Evolutionary conservation across 2,888 invertebrate genomes (phyloP).

Genomic region (Protonemura montana): DNA sequence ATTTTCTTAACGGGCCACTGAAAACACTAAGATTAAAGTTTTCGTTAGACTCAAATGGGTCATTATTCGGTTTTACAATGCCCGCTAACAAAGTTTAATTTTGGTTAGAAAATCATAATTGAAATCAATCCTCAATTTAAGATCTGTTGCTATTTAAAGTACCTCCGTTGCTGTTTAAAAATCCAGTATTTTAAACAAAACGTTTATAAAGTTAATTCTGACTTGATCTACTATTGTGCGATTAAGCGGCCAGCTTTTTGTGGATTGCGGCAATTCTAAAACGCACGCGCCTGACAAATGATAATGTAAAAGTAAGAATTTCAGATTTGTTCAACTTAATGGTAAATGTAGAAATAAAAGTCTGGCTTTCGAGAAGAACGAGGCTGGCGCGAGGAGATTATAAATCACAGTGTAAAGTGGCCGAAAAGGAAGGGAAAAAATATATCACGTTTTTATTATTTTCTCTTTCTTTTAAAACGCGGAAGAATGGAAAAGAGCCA

Average conservation of each 20-base stretch:
- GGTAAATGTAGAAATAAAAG: not conserved
- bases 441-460: not conserved
- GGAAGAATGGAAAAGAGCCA: not conserved
- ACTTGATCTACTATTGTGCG: no score
- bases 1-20: no score
- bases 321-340: constrained; percentile 12
- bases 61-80: no score
- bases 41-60: no score
- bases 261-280: not conserved
- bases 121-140: no score
- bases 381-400: not conserved
- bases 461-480: not conserved
- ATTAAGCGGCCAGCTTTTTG: not conserved
- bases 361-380: not conserved
- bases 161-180: no score
- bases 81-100: no score
- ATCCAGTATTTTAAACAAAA: no score
- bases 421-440: not conserved
- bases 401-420: not conserved
- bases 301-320: not conserved
- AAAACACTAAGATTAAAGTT: no score
- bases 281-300: not conserved
- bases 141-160: no score
- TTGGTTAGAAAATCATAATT: no score
- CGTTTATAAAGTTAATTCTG: no score